phyloP scores from a whole-genome alignment of 2,797 vertebrate genomes.

The Yasuhikotakia modesta region DNA sequence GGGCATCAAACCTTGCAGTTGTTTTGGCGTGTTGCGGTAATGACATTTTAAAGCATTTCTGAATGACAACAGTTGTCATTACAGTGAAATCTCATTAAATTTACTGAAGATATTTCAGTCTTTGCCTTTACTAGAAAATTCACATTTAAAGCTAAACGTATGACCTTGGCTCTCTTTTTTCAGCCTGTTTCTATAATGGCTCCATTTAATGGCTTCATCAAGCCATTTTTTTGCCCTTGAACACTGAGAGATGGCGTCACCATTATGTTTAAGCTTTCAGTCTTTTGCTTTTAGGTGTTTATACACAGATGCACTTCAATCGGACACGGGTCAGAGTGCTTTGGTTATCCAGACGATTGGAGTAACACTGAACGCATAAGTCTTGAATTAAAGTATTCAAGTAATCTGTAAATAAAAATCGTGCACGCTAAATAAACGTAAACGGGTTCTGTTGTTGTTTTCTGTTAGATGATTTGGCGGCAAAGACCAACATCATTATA shows the following conservation, averaged over 20 bases:
- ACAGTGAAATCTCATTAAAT: neutral
- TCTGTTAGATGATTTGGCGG: conserved; percentile 93
- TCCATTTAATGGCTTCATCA: conserved; percentile 40
- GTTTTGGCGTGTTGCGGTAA: neutral
- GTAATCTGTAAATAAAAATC: too few relatives aligned
- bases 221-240: conserved; percentile 5
- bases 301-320: neutral
- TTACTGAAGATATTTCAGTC: conserved; percentile 3
- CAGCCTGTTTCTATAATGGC: conserved; percentile 15
- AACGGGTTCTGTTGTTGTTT: neutral
- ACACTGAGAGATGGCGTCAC: conserved; percentile 1
- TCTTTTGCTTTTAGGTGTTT: neutral
- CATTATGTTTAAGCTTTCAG: neutral
- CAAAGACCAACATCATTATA: conserved; percentile 92
- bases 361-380: neutral
- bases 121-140: conserved; percentile 16
- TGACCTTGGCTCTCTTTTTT: conserved; percentile 11
- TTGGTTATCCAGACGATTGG: conserved; percentile 2
- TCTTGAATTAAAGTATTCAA: too few relatives aligned
- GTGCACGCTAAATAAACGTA: neutral
- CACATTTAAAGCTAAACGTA: neutral
- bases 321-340: conserved; percentile 7
- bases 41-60: neutral
- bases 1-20: neutral
- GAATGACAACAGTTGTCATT: neutral